Base-by-base conservation (phyloP, 2,888 invertebrate genomes). In the Plebejus anna region DNA sequence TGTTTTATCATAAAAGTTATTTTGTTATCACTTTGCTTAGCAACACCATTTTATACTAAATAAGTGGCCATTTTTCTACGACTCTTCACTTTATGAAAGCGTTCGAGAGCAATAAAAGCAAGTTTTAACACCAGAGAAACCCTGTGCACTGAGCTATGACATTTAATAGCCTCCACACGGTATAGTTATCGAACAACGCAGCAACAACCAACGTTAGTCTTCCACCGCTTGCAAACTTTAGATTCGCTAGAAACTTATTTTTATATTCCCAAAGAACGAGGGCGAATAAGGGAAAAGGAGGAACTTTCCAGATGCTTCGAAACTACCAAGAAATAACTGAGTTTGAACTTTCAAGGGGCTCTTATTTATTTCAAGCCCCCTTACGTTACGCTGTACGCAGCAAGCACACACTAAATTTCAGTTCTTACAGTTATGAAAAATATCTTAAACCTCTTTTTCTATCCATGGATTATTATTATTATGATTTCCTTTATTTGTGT, bases 191-290 rank as follows among this genome's bases (percentile, higher is more conserved):
- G 66, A 66, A 66, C 66, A 36, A 5, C 13, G 66, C 66, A 66
- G 66, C 66, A 36, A 66, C 66, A 66, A 32, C 32, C 32, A 66
- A 13, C 66, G 66, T 36, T 66, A 66, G 66, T 66, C 66, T 66
- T 66, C 66, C 66, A 32, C 11, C 61, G 61, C 11, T 11, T 28
- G 28, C 61, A 28, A 61, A 66, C 66, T 66, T 66, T 66, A 66
- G 66, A 66, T 66, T 66, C 32, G 32, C 66, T 66, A 66, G 66
- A 66, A 66, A 66, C 66, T 66, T 66, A 66, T 66, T 66, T 66
- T 66, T 66, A 66, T 66, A 66, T 66, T 66, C 66, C 66, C 32
- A 66, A 36, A 66, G 66, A 66, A 66, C 66, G 66, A 66, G 66
- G 66, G 66, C 66, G 36, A 66, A 66, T 66, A 36, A 66, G 66